These are phyloP conservation scores for Cephus pulcher DNA, from an alignment of 2,888 invertebrate genomes.

Conservation along the genomic window DNA sequence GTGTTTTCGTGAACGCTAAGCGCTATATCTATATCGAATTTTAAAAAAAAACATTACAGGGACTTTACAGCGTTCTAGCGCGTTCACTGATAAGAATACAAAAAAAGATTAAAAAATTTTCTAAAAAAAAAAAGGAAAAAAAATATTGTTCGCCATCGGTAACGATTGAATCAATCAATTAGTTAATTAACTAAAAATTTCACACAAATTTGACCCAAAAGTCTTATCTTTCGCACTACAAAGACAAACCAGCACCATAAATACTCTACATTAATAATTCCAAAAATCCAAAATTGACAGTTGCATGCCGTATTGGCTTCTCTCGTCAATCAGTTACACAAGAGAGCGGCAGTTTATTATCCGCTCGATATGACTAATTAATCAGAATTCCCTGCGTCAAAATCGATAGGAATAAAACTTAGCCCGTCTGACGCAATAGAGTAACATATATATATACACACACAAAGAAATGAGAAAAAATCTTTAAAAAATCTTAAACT, in stretches of 20 bases:
- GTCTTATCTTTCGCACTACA: not conserved
- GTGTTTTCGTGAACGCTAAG: not conserved
- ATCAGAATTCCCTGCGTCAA: not conserved
- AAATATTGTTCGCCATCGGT: not conserved
- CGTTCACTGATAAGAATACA: not conserved
- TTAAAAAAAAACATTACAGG: not conserved
- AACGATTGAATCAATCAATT: not conserved
- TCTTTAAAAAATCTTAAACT: not conserved
- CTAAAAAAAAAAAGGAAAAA: not conserved
- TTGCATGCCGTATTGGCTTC: not conserved
- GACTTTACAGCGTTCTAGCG: not conserved
- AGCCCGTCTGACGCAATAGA: not conserved
- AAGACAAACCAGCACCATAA: not conserved
- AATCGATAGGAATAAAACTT: not conserved
- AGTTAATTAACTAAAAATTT: not conserved
- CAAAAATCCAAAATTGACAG: not conserved
- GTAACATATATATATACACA: not conserved
- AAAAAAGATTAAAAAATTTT: not conserved
- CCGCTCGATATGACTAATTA: not conserved
- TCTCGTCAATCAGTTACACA: not conserved
- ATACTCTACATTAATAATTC: not conserved
- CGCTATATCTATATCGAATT: not conserved
- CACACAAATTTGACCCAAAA: not conserved
- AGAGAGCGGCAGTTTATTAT: not conserved
- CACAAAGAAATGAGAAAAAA: not conserved